Conservation (phyloP, 2,888 invertebrate species). For the Syritta pipiens region DNA sequence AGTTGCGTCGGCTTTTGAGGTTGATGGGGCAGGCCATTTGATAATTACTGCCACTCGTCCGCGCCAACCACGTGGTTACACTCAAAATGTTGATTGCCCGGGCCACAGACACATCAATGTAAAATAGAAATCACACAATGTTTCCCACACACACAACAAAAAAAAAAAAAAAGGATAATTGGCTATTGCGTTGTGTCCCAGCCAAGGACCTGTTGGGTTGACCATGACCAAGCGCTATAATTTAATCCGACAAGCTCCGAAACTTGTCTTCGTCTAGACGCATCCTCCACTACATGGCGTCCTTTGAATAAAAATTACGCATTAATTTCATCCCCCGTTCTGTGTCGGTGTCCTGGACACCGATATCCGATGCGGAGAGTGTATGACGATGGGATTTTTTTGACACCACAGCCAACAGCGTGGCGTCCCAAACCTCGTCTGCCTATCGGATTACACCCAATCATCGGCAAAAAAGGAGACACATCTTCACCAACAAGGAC, state of each 20-base stretch:
- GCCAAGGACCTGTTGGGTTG: constrained; percentile 12
- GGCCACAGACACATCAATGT: constrained; percentile 35
- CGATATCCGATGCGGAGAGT: neutral
- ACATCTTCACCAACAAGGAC: constrained; percentile 22
- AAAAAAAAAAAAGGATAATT: constrained; percentile 7
- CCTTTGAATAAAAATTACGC: constrained; percentile 39
- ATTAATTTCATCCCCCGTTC: constrained; percentile 16
- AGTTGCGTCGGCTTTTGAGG: neutral
- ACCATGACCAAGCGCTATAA: neutral
- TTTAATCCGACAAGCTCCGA: constrained; percentile 7
- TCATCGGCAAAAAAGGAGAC: constrained; percentile 20
- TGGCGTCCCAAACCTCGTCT: neutral
- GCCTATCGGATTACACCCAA: constrained; percentile 1
- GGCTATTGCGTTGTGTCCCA: neutral
- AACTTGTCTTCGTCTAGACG: constrained; percentile 20
- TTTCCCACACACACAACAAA: neutral
- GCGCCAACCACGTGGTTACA: constrained; percentile 13
- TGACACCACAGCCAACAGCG: neutral
- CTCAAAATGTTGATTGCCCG: constrained; percentile 38
- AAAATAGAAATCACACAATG: constrained; percentile 8
- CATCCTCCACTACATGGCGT: neutral
- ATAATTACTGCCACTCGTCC: constrained; percentile 17
- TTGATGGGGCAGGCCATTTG: constrained; percentile 19
- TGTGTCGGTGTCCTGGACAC: neutral
- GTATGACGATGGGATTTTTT: constrained; percentile 22